These are phyloP conservation scores for Pangasianodon gigas DNA, from an alignment of 2,113 vertebrate species.

Conservation along the genomic window DNA sequence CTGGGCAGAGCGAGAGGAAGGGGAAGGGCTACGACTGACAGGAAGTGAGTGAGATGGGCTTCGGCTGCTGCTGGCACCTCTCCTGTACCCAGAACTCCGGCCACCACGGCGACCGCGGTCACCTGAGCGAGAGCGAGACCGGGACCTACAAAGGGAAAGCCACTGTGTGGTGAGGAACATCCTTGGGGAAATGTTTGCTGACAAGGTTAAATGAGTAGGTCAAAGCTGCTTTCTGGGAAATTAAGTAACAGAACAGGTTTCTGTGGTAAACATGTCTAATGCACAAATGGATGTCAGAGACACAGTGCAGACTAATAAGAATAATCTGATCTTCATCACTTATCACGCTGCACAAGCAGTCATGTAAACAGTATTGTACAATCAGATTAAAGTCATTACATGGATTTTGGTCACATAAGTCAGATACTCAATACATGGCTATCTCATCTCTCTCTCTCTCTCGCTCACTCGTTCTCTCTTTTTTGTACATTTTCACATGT, in stretches of 20 bases:
- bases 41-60: conserved; percentile 79
- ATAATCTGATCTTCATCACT: not conserved
- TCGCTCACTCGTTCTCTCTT: too few relatives aligned
- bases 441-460: not conserved
- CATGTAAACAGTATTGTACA: not conserved
- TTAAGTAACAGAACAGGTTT: not conserved
- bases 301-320: not conserved
- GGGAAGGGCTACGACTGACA: conserved; percentile 76
- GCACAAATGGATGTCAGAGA: not conserved
- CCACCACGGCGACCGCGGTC: conserved; percentile 76
- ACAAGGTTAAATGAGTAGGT: not conserved
- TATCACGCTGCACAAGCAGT: not conserved
- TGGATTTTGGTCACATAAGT: not conserved
- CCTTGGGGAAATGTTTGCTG: not conserved
- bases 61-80: conserved; percentile 72
- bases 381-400: not conserved
- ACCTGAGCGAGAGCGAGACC: conserved; percentile 81
- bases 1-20: conserved; percentile 70
- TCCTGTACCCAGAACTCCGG: conserved; percentile 66
- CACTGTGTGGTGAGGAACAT: not conserved
- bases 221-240: not conserved
- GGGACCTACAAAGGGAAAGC: conserved; percentile 64
- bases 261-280: not conserved
- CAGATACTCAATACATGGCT: not conserved
- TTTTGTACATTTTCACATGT: not conserved